Base-by-base conservation (phyloP, 2,888 invertebrate genomes). In the Didymodactylos carnosus region DNA sequence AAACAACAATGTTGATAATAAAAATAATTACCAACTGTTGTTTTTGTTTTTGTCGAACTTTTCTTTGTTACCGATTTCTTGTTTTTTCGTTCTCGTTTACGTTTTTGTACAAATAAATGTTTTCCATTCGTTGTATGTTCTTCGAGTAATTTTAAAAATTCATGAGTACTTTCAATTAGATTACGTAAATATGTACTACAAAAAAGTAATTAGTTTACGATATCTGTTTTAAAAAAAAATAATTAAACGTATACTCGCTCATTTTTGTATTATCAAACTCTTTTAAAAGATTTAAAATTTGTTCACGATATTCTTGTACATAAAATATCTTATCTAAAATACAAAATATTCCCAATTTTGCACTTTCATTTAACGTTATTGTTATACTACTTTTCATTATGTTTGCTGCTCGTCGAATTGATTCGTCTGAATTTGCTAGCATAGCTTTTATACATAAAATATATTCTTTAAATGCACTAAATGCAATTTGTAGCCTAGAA, bases 301-400 rank as follows among this genome's bases (percentile, higher is more conserved):
- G 88, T 84, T 97, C 95, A 77, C 95, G 87, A 83, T 94, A 94
- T 84, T 97, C 95, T 78, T 91, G 86, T 69, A 93, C 89, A 84
- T 95, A 95, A 84, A 95, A 84, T 46, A 85, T 79, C 76, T 84
- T 82, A 75, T 80, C 82, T 82, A 78, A 13, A 77, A 78, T 23
- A 72, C 72, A 53, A 69, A 73, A 53, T 40, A 13, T 25, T 6
- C 6, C 13, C 13, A 5, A 11, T 40, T 40, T 7, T 5, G 23
- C 39, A n/a, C 5, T n/a, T n/a, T n/a, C 8, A 40, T 2, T 23
- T 23, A 2, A 43, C 16, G 4, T 14, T 14, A n/a, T 43, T 10
- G 16, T 7, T n/a, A 49, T 49, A 10, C 6, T 91, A 81, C 90
- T 89, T 83, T 91, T 89, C 77, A 94, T 88, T 78, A 91, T 89